A percentile compares a stretch with the other conserved stretches of the same genome.
These are phyloP conservation scores for Tupaia chinensis DNA, from an alignment of 2,113 vertebrate species.

Conservation along the genomic window DNA sequence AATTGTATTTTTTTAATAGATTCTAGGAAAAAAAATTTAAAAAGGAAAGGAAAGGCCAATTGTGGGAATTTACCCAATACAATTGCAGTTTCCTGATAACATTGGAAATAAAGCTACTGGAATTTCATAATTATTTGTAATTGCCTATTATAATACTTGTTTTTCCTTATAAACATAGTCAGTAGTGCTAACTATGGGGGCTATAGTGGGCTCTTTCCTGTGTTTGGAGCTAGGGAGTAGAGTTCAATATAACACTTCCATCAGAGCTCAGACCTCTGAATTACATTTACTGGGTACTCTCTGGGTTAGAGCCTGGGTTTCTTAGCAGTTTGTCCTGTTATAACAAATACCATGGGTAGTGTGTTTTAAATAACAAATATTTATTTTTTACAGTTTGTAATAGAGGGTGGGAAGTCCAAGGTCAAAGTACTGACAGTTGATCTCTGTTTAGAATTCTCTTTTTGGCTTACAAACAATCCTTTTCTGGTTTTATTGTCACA, in stretches of 20 bases:
- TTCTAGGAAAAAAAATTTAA: background rate
- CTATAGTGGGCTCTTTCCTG: background rate
- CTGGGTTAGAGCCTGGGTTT: background rate
- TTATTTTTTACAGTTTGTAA: background rate
- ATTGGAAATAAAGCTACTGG: background rate
- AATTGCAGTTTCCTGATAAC: background rate
- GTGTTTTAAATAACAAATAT: background rate
- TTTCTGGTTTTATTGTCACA: background rate
- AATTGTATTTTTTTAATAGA: background rate
- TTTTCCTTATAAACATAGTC: background rate
- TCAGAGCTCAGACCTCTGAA: background rate
- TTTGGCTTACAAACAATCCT: background rate
- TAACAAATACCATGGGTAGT: background rate
- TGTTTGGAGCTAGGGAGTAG: background rate
- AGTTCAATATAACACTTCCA: background rate
- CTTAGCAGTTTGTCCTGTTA: background rate
- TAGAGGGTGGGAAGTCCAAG: background rate
- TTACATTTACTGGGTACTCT: background rate
- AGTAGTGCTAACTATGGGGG: background rate
- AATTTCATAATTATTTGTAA: background rate
- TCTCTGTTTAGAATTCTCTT: background rate
- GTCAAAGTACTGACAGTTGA: background rate
- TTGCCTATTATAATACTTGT: background rate
- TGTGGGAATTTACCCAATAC: background rate
- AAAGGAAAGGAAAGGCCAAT: background rate